Percentiles rank a stretch among this genome's conserved stretches.
phyloP scores from a whole-genome alignment of 2,888 invertebrate genomes.

The Perithous albicinctus region DNA sequence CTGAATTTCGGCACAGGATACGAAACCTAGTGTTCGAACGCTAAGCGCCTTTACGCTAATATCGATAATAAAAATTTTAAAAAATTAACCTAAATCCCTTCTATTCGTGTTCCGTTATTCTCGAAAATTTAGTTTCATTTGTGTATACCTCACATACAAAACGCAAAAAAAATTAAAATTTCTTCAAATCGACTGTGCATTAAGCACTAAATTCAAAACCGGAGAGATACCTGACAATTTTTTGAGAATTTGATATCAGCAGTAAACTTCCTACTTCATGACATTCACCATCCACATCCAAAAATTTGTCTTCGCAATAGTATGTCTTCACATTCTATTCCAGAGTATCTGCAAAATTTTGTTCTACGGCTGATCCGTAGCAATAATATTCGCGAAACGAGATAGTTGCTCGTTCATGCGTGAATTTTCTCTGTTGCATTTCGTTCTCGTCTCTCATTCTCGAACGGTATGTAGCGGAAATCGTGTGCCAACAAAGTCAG shows the following conservation, averaged over 20 bases:
- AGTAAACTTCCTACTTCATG: background rate
- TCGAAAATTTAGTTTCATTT: too few relatives aligned
- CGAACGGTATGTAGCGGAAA: conserved; percentile 21
- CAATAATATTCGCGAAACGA: conserved; percentile 44
- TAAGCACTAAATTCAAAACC: too few relatives aligned
- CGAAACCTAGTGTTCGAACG: too few relatives aligned
- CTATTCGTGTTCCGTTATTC: too few relatives aligned
- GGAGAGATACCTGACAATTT: too few relatives aligned
- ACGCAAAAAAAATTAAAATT: too few relatives aligned
- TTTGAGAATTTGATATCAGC: background rate
- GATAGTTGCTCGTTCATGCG: conserved; percentile 49
- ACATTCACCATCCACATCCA: background rate
- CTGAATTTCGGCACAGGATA: too few relatives aligned
- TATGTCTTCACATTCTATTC: conserved; percentile 13
- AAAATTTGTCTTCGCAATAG: conserved; percentile 3
- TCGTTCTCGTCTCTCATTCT: conserved; percentile 10
- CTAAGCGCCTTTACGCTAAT: too few relatives aligned
- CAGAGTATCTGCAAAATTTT: conserved; percentile 5
- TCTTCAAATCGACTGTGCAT: too few relatives aligned
- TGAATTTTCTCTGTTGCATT: conserved; percentile 39
- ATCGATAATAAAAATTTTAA: too few relatives aligned
- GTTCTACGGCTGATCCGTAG: conserved; percentile 29
- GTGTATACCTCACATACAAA: too few relatives aligned
- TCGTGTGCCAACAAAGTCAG: conserved; percentile 20
- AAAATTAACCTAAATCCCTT: too few relatives aligned